Percentiles rank a stretch among this genome's conserved stretches.
These are phyloP conservation scores for Pristiophorus japonicus DNA, from an alignment of 2,113 vertebrate species.

Conservation along the genomic window DNA sequence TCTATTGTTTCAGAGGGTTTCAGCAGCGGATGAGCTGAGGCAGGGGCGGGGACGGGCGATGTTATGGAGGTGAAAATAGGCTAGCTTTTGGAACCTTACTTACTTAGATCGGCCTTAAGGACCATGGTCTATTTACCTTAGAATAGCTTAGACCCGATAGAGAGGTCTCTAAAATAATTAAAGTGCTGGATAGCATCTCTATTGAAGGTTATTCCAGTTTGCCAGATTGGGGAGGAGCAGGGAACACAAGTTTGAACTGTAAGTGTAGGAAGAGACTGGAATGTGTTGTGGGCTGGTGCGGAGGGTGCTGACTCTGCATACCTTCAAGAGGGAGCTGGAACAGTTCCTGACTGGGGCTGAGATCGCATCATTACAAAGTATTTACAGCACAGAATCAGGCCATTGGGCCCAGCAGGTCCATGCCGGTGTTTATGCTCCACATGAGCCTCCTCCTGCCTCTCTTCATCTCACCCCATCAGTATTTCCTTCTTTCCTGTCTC, in stretches of 20 bases:
- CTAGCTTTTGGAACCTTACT: neutral
- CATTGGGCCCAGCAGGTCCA: neutral
- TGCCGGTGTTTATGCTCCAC: neutral
- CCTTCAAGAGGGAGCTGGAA: neutral
- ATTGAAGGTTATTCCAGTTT: neutral
- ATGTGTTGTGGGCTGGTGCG: no score
- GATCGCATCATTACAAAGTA: neutral
- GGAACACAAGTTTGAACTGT: neutral
- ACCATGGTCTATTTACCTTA: neutral
- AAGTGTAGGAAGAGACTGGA: neutral
- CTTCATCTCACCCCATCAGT: neutral
- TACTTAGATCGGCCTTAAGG: neutral
- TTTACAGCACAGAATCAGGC: neutral
- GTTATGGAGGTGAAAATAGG: no score
- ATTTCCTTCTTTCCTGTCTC: neutral
- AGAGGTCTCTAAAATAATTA: neutral
- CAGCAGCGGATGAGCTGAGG: no score
- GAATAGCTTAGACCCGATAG: neutral
- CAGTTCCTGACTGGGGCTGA: no score
- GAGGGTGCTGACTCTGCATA: neutral
- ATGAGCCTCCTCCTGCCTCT: neutral
- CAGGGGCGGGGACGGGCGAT: no score
- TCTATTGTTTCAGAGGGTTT: no score
- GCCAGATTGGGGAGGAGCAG: neutral
- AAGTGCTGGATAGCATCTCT: neutral